Evolutionary conservation across 2,888 invertebrate species (phyloP).

Genomic region (Polydrusus tereticollis): DNA sequence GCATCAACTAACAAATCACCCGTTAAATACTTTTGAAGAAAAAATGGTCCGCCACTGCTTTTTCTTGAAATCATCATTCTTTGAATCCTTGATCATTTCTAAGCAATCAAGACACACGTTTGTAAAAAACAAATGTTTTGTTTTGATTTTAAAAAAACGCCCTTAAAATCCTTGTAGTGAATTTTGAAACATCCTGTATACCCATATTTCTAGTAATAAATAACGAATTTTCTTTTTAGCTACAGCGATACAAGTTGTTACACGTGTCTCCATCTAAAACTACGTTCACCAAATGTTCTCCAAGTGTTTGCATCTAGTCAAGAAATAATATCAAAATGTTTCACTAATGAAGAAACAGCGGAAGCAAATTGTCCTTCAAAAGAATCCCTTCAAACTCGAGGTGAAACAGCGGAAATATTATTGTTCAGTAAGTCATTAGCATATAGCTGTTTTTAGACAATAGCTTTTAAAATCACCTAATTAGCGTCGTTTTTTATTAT

Average conservation of each 20-base stretch:
- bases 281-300: constrained; percentile 73
- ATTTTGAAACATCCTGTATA: background rate
- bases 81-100: too few relatives aligned
- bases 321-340: constrained; percentile 71
- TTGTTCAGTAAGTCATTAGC: constrained; percentile 71
- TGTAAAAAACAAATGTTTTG: too few relatives aligned
- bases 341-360: constrained; percentile 72
- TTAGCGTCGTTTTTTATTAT: constrained; percentile 27
- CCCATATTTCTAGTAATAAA: background rate
- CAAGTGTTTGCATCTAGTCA: constrained; percentile 73
- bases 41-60: too few relatives aligned
- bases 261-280: constrained; percentile 73
- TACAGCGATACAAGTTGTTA: constrained; percentile 72
- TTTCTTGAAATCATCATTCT: too few relatives aligned
- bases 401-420: constrained; percentile 67
- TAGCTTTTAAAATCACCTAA: constrained; percentile 30
- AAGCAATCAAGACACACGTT: too few relatives aligned
- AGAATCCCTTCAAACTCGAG: constrained; percentile 60
- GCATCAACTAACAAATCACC: too few relatives aligned
- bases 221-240: constrained; percentile 59
- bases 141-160: too few relatives aligned
- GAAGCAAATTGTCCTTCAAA: constrained; percentile 71
- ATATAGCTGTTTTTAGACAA: constrained; percentile 35
- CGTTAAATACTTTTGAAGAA: too few relatives aligned
- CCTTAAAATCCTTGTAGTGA: too few relatives aligned